Evolutionary conservation across 1,140 invertebrate genomes (phyloP).

Genomic region (Brachionus sp.): DNA sequence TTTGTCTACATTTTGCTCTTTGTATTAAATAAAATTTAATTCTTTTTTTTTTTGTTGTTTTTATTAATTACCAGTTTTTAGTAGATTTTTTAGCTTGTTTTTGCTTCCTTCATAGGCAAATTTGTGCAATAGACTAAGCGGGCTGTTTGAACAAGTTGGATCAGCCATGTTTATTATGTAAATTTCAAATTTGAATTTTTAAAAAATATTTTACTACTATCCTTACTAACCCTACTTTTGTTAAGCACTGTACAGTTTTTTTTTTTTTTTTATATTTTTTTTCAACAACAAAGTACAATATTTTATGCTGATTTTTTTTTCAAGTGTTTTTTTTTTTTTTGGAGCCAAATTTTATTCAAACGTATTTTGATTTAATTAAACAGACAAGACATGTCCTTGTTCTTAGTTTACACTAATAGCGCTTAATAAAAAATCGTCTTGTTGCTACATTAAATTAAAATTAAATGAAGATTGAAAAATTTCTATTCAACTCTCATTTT

Average conservation of each 20-base stretch:
- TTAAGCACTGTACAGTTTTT: neutral
- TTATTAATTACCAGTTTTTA: neutral
- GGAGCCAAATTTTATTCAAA: neutral
- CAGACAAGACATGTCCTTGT: neutral
- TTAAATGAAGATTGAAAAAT: no score
- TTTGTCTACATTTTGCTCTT: neutral
- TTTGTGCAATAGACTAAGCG: conserved; percentile 14
- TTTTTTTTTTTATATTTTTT: neutral
- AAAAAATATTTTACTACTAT: neutral
- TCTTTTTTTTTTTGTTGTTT: neutral
- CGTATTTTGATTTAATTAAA: neutral
- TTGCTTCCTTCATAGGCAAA: conserved; percentile 40
- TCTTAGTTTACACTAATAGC: neutral
- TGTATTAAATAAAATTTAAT: neutral
- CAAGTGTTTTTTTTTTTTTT: neutral
- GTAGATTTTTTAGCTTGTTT: conserved; percentile 30
- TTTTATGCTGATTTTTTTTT: neutral
- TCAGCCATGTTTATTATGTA: neutral
- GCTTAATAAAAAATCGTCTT: neutral
- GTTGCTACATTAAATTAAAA: no score
- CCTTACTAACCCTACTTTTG: neutral
- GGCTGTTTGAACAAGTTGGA: neutral
- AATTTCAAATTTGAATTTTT: neutral
- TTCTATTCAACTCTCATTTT: no score
- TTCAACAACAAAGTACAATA: neutral